A percentile compares a stretch with the other conserved stretches of the same genome.
Conservation (phyloP, 2,888 invertebrate species). For the Drymonia ruficornis region DNA sequence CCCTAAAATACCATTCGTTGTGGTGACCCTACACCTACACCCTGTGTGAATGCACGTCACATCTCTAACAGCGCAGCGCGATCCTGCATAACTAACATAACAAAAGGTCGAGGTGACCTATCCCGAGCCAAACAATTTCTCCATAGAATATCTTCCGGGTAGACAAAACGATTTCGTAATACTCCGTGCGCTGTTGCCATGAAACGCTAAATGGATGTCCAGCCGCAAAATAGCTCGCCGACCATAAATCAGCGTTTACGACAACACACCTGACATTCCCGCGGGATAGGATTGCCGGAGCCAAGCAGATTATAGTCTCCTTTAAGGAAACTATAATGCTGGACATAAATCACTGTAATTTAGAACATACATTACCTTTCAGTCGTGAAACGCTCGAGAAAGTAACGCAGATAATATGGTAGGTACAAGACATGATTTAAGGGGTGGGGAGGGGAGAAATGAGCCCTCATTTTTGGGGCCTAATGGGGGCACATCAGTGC, state of each 20-base stretch:
- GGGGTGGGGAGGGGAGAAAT: too few species aligned
- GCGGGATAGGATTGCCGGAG: slow-evolving; percentile 34
- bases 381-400: slow-evolving; percentile 20
- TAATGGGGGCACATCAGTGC: too few species aligned
- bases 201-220: slow-evolving; percentile 57
- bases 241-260: slow-evolving; percentile 69
- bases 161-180: slow-evolving; percentile 30
- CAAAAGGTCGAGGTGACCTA: not conserved
- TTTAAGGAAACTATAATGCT: slow-evolving; percentile 46
- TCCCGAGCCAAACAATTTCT: slow-evolving; percentile 8
- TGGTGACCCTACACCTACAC: too few species aligned
- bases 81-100: not conserved
- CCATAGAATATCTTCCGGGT: slow-evolving; percentile 27
- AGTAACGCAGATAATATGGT: slow-evolving; percentile 17
- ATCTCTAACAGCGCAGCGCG: not conserved
- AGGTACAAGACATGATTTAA: too few species aligned
- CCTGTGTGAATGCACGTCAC: not conserved
- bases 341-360: slow-evolving; percentile 57
- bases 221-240: slow-evolving; percentile 50
- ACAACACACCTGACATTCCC: slow-evolving; percentile 45
- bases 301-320: slow-evolving; percentile 38
- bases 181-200: slow-evolving; percentile 34
- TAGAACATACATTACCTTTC: slow-evolving; percentile 44
- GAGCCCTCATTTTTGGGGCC: too few species aligned
- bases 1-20: too few species aligned